Conservation (phyloP, 2,797 vertebrate species). For the Epinephelus coioides region DNA sequence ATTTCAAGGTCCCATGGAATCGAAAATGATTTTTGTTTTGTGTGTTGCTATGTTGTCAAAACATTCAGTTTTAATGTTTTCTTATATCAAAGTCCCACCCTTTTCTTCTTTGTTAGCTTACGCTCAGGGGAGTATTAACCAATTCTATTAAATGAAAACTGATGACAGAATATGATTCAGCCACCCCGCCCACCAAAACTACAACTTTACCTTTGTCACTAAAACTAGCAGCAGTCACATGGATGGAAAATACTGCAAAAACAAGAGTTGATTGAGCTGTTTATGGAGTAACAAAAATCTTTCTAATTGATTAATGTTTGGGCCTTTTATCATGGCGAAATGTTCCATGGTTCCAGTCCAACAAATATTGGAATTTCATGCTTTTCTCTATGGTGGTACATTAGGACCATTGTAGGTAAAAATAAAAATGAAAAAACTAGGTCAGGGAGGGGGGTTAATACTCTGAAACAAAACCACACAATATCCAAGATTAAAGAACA, state of each 20-base stretch:
- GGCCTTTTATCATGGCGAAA: background rate
- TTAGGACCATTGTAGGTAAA: no score
- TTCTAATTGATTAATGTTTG: background rate
- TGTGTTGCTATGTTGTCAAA: conserved; percentile 37
- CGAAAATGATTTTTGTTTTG: background rate
- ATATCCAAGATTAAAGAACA: no score
- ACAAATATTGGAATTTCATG: background rate
- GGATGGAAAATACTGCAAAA: background rate
- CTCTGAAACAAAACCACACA: no score
- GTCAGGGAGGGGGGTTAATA: no score
- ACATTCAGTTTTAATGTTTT: conserved; percentile 12
- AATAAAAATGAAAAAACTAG: no score
- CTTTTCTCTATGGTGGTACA: background rate
- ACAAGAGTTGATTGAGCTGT: background rate
- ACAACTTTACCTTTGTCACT: background rate
- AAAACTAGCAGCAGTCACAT: background rate
- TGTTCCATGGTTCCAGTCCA: background rate
- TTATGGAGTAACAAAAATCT: background rate
- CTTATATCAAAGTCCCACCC: conserved; percentile 16
- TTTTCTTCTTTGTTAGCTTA: conserved; percentile 1
- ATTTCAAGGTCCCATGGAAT: conserved; percentile 26
- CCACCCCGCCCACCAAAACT: background rate
- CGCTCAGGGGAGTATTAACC: background rate
- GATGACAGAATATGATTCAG: background rate
- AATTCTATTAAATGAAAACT: background rate